These are phyloP conservation scores for Nemotelus nigrinus DNA, from an alignment of 2,888 invertebrate genomes.

Conservation along the genomic window DNA sequence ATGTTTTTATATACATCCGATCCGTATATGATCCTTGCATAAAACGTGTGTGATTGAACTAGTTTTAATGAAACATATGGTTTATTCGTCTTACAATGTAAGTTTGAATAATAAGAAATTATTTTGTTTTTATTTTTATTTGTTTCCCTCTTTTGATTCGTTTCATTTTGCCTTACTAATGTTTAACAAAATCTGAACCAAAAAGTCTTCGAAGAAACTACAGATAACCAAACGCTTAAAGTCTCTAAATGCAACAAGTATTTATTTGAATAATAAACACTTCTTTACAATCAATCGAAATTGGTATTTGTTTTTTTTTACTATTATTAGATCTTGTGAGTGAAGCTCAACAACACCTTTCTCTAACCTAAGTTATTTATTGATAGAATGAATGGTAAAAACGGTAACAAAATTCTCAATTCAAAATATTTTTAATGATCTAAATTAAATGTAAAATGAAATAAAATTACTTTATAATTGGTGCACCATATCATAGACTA, in stretches of 20 bases:
- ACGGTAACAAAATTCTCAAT: too few species aligned
- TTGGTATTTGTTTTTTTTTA: not conserved
- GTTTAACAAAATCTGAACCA: not conserved
- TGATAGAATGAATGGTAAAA: too few species aligned
- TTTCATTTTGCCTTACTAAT: not conserved
- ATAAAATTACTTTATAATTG: too few species aligned
- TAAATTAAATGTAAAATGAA: too few species aligned
- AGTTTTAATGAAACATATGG: too few species aligned
- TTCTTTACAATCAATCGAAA: slow-evolving; percentile 20
- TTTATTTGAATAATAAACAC: slow-evolving; percentile 18
- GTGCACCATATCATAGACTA: too few species aligned
- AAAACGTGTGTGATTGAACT: too few species aligned
- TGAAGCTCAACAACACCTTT: not conserved
- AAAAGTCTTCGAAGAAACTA: slow-evolving; percentile 11
- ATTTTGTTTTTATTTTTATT: too few species aligned
- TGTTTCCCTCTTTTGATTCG: not conserved
- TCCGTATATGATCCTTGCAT: not conserved
- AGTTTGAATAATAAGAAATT: too few species aligned
- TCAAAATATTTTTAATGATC: too few species aligned
- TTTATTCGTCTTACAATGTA: too few species aligned
- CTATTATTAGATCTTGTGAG: not conserved
- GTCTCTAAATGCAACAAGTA: slow-evolving; percentile 10
- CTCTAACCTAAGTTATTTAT: not conserved
- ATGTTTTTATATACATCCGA: slow-evolving; percentile 8
- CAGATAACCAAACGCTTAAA: not conserved